A percentile compares a stretch with the other conserved stretches of the same genome.
Evolutionary conservation across 2,888 invertebrate genomes (phyloP).

Genomic region (Furcula furcula): DNA sequence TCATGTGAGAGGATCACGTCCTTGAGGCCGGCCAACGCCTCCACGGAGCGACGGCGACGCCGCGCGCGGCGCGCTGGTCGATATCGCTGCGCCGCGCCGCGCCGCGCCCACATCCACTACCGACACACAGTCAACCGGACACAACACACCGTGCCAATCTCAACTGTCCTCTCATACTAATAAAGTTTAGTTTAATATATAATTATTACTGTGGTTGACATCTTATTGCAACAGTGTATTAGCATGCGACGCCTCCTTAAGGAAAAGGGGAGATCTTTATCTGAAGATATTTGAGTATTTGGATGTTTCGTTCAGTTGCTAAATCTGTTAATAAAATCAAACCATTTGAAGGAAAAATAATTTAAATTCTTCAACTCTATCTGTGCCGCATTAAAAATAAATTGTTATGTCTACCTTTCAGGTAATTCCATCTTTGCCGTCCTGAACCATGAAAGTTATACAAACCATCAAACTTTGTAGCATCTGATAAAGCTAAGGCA

Average conservation of each 20-base stretch:
- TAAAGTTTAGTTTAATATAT: background rate
- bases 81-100: constrained; percentile 1
- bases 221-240: background rate
- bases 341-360: too few species aligned
- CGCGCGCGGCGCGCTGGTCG: background rate
- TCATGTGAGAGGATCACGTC: background rate
- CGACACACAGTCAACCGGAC: background rate
- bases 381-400: too few species aligned
- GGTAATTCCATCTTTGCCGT: too few species aligned
- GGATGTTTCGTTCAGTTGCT: background rate
- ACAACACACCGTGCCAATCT: background rate
- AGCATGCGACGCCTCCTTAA: background rate
- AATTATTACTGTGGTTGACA: background rate
- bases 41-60: background rate
- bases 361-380: too few species aligned
- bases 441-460: too few species aligned
- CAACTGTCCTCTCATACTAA: background rate
- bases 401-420: too few species aligned
- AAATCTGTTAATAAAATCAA: background rate
- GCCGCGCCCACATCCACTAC: background rate
- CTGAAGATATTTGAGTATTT: background rate
- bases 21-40: background rate
- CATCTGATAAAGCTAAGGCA: too few species aligned
- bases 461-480: too few species aligned
- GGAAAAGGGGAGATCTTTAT: background rate